A percentile compares a stretch with the other conserved stretches of the same genome.
phyloP scores from a whole-genome alignment of 1,140 invertebrate species.

The Drosophila santomea region DNA sequence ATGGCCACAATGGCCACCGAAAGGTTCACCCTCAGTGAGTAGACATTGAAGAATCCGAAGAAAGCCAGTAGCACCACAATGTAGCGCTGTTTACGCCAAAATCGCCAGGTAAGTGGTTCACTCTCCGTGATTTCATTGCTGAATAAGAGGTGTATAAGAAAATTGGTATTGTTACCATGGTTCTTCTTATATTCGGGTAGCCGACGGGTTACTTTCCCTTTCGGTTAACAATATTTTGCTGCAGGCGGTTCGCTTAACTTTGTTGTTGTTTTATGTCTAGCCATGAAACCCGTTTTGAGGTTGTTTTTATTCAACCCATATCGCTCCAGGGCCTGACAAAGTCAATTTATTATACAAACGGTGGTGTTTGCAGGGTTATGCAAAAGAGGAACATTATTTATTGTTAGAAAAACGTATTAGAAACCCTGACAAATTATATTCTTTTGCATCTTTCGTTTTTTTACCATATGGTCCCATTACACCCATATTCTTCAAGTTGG shows the following conservation, averaged over 20 bases:
- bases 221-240: constrained; percentile 33
- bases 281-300: constrained; percentile 56
- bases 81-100: constrained; percentile 90
- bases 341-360: constrained; percentile 13
- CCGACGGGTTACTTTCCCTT: constrained; percentile 59
- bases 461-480: too few relatives aligned
- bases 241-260: constrained; percentile 13
- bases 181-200: constrained; percentile 7
- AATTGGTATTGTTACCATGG: not conserved
- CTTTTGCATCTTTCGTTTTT: too few relatives aligned
- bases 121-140: constrained; percentile 86
- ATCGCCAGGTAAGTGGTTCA: constrained; percentile 87
- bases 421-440: not conserved
- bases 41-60: constrained; percentile 95
- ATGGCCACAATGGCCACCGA: constrained; percentile 96
- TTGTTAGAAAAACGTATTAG: not conserved
- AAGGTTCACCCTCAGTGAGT: constrained; percentile 94
- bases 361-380: not conserved
- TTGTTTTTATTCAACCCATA: constrained; percentile 33
- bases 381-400: not conserved
- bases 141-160: constrained; percentile 49
- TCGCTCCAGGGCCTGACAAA: constrained; percentile 10
- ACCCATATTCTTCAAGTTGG: too few relatives aligned
- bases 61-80: constrained; percentile 91
- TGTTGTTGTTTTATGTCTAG: constrained; percentile 25